Conservation (phyloP, 1,140 invertebrate species). For the Orchesella cincta region DNA sequence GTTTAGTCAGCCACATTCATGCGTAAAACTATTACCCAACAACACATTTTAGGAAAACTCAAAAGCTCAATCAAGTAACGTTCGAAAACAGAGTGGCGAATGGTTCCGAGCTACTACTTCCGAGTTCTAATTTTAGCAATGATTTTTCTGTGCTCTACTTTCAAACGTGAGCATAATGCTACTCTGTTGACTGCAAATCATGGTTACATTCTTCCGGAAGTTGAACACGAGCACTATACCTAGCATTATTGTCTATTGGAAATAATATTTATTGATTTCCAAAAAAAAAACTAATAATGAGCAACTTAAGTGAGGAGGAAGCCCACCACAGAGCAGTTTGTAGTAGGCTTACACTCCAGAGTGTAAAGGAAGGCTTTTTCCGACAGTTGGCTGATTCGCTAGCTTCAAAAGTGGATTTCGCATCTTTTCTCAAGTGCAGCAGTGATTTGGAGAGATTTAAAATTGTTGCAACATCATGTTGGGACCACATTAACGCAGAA, state of each 20-base stretch:
- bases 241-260: neutral
- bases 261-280: neutral
- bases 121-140: too few relatives aligned
- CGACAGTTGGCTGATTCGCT: constrained; percentile 37
- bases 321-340: constrained; percentile 35
- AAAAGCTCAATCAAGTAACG: too few relatives aligned
- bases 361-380: constrained; percentile 47
- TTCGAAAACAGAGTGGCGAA: too few relatives aligned
- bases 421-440: constrained; percentile 29
- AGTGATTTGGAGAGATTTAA: constrained; percentile 40
- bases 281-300: neutral
- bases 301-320: constrained; percentile 26
- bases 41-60: too few relatives aligned
- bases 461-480: constrained; percentile 30
- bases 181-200: too few relatives aligned
- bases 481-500: constrained; percentile 45
- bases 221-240: too few relatives aligned
- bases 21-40: too few relatives aligned
- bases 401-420: constrained; percentile 27
- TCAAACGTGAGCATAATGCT: too few relatives aligned
- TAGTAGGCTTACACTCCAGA: constrained; percentile 46
- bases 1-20: too few relatives aligned
- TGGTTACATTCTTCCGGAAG: too few relatives aligned
- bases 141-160: too few relatives aligned
- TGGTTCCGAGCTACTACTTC: too few relatives aligned